Conservation (phyloP, 2,113 vertebrate species). For the Fregata magnificens region DNA sequence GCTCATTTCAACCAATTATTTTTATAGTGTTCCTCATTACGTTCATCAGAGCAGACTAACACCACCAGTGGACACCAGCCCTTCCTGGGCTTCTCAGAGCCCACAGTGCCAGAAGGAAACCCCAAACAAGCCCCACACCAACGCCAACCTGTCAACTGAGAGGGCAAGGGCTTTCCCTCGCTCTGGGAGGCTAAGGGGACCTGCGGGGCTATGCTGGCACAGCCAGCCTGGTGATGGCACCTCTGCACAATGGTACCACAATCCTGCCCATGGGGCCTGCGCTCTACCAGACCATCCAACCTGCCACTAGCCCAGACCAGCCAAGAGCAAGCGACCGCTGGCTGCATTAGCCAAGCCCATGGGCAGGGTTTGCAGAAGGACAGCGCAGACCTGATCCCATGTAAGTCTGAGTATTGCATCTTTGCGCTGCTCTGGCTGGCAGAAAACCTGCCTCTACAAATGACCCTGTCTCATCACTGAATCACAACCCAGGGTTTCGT, state of each 20-base stretch:
- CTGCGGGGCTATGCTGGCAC: neutral
- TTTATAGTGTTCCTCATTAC: neutral
- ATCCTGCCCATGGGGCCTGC: neutral
- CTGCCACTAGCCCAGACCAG: neutral
- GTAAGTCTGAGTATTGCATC: accelerated
- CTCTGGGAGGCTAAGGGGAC: neutral
- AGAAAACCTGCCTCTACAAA: neutral
- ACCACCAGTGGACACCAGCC: neutral
- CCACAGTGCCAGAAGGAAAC: neutral
- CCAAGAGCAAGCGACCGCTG: accelerated
- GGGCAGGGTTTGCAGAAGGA: neutral
- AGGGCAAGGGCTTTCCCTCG: neutral
- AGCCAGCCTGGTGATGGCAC: neutral
- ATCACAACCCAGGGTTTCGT: neutral
- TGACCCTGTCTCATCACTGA: neutral
- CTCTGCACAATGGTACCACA: accelerated
- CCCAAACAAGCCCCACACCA: neutral
- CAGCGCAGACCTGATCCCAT: neutral
- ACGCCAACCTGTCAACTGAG: neutral
- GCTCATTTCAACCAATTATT: neutral
- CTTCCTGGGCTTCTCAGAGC: neutral
- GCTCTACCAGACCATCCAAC: neutral
- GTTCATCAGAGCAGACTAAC: neutral
- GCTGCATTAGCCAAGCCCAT: neutral
- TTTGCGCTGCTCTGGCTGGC: neutral